Evolutionary conservation across 2,113 vertebrate species (phyloP), one percentile per base, ranked within the genome.

Genomic region (Hippocampus zosterae): DNA sequence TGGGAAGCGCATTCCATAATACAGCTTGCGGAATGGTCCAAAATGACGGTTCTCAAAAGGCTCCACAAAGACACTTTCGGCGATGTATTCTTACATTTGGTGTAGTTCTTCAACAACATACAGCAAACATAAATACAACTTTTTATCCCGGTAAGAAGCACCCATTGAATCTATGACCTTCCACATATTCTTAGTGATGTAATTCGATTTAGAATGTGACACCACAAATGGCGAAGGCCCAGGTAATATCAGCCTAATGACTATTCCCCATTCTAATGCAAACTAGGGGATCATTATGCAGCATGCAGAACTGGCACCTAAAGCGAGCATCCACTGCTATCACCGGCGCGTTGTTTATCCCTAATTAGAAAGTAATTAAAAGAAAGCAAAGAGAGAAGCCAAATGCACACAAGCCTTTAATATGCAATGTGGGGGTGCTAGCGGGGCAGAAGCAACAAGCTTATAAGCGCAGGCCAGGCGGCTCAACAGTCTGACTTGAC

Each of bases 361-460:
- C 81, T 87, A 88, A 91, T 92, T 91, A 91, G 75, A 90, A 88
- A 84, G 77, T 85, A 84, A 90, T 91, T 90, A 89, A 90, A 88
- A 82, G 81, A 86, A 88, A 88, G 82, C 80, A 88, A 70, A 75
- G 76, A 50, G 68, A 80, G 75, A 80, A 65, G 69, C 72, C 77
- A 88, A 87, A 88, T 78, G 79, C 73, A 86, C 74, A 83, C 82
- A 84, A 76, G 53, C 76, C 85, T 89, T 89, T 85, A 76, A 88
- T 74, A 78, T 83, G 80, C 87, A 80, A 75, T 52, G 56, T 56
- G 71, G 56, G 68, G 69, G 63, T 77, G 52, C 79, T 5, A 68
- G 68, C 9, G 65, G 42, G 65, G 70, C 70, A 62, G 48, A 84
- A 87, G 78, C 75, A 84, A 85, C 85, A 88, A 70, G 78, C 61